These are phyloP conservation scores for Drosophila paranaensis DNA, from an alignment of 2,888 invertebrate genomes.

Conservation along the genomic window DNA sequence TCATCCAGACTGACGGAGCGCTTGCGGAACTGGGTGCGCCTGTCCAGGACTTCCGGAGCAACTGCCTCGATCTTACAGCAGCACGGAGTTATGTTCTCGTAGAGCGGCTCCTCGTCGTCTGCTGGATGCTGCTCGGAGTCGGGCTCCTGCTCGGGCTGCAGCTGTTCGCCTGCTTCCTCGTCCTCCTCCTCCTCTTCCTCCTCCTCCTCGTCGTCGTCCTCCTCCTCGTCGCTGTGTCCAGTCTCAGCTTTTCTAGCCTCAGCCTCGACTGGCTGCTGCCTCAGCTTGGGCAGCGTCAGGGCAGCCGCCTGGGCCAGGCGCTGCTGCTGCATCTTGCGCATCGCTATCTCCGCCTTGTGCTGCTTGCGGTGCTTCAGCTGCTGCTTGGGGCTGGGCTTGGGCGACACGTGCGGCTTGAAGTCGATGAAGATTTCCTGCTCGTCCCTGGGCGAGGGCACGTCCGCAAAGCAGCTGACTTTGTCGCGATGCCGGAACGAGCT, in stretches of 20 bases:
- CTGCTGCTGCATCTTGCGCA: constrained; percentile 86
- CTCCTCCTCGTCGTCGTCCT: constrained; percentile 27
- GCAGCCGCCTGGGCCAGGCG: constrained; percentile 81
- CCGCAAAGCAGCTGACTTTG: constrained; percentile 63
- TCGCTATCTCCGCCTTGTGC: constrained; percentile 85
- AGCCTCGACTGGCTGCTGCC: constrained; percentile 54
- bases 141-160: constrained; percentile 39
- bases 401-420: constrained; percentile 91
- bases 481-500: constrained; percentile 71
- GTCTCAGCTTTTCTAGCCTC: constrained; percentile 62
- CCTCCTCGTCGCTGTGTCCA: constrained; percentile 59
- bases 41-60: constrained; percentile 53
- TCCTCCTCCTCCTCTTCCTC: constrained; percentile 52
- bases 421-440: constrained; percentile 94
- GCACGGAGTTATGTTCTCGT: constrained; percentile 80
- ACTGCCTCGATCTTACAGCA: constrained; percentile 83
- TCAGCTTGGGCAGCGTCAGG: constrained; percentile 64
- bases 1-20: constrained; percentile 91
- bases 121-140: constrained; percentile 46
- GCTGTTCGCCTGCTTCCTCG: constrained; percentile 21
- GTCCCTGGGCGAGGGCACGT: constrained; percentile 81
- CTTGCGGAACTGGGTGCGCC: constrained; percentile 90
- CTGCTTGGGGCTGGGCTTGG: constrained; percentile 87
- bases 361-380: constrained; percentile 89
- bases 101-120: constrained; percentile 76